Evolutionary conservation across 2,113 vertebrate species (phyloP), one percentile per base, ranked within the genome.

Genomic region (Aramus guarauna): DNA sequence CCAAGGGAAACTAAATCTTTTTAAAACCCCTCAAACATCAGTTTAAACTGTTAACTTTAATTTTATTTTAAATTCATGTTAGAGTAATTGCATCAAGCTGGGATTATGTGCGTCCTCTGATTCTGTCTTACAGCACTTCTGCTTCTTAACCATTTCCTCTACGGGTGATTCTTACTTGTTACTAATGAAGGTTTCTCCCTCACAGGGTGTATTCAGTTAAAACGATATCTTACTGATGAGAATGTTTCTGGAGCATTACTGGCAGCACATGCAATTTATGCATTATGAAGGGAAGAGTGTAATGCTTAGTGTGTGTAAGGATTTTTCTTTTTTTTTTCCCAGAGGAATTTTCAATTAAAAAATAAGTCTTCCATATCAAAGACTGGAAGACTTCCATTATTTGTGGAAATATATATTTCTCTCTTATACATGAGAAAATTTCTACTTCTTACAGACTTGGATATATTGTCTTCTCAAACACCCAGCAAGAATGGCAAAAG

Each of bases 41-140:
- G 97, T 98, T 98, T 98, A 98, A 98, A 97, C 98, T 98, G 98
- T 98, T 98, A 98, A 98, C 97, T 98, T 98, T 98, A 98, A 98
- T 98, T 98, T 98, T 97, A 98, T 98, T 98, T 98, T 97, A 98
- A 98, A 98, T 98, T 98, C 98, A 98, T 97, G 97, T 98, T 98
- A 97, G 90, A 97, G 94, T 98, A 98, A 98, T 98, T 98, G 98
- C 97, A 98, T 98, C 98, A 98, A 98, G 98, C 97, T 98, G 98
- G 97, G 92, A 98, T 97, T 97, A 97, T 95, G 96, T 97, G 92
- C 72, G 23, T 97, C 98, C 95, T 97, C 94, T 96, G 86, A 90
- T 79, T 97, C 74, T 83, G 77, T 90, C 12, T 86, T 89, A 67
- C 53, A 85, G 80, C 30, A 97, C 76, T 91, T 97, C 90, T 97